These are phyloP conservation scores for Acrocephalus arundinaceus DNA, from an alignment of 2,113 vertebrate species.

Conservation along the genomic window DNA sequence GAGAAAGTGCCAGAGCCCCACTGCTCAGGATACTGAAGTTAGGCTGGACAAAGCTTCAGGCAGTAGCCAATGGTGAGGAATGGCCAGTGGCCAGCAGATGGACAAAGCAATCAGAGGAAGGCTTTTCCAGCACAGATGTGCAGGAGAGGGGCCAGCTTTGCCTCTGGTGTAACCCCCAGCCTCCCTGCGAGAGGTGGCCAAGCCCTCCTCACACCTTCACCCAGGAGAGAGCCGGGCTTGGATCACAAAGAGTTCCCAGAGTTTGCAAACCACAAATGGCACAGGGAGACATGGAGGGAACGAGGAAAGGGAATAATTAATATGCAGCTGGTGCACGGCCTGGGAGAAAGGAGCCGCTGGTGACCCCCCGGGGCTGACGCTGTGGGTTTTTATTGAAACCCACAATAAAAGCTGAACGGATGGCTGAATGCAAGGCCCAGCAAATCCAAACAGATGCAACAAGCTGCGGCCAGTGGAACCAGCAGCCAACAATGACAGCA, in stretches of 20 bases:
- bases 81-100: neutral
- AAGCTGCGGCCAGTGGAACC: conserved; percentile 38
- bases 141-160: neutral
- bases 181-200: neutral
- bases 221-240: neutral
- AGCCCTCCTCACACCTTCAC: conserved; percentile 4
- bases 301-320: conserved; percentile 6
- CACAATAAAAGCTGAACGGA: conserved; percentile 9
- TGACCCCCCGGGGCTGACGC: conserved; percentile 8
- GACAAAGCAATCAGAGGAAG: neutral
- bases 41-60: neutral
- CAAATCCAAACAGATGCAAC: conserved; percentile 41
- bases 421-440: conserved; percentile 37
- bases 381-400: neutral
- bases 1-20: neutral
- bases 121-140: neutral
- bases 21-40: neutral
- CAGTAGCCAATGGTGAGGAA: neutral
- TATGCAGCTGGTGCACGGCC: conserved; percentile 33
- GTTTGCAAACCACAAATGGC: conserved; percentile 12
- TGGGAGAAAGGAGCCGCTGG: neutral
- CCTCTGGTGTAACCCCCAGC: neutral
- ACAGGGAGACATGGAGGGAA: neutral
- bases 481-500: conserved; percentile 54
- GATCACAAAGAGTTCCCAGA: neutral